These are phyloP conservation scores for Carpatolechia fugitivella DNA, from an alignment of 2,888 invertebrate species.

Conservation along the genomic window DNA sequence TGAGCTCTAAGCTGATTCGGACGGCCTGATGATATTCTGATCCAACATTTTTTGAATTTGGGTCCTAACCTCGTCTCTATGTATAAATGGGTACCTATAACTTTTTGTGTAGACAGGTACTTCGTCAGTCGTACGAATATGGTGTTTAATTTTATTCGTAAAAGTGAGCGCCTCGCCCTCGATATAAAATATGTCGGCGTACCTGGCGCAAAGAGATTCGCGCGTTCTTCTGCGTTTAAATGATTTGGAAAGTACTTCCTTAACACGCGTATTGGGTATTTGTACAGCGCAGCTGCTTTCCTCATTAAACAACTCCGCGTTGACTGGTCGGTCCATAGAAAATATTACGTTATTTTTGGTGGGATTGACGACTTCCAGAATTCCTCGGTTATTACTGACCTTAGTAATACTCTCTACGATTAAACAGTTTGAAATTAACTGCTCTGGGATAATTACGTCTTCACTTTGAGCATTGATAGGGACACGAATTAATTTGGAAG, in stretches of 20 bases:
- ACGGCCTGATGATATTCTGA: too few relatives aligned
- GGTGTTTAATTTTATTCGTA: too few relatives aligned
- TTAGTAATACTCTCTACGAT: background rate
- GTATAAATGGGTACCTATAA: too few relatives aligned
- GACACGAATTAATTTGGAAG: background rate
- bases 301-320: background rate
- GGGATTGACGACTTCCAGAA: background rate
- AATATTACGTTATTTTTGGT: background rate
- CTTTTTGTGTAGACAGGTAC: too few relatives aligned
- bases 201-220: background rate
- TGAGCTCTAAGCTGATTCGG: too few relatives aligned
- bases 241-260: too few relatives aligned
- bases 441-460: background rate
- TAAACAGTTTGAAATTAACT: background rate
- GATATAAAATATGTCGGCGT: too few relatives aligned
- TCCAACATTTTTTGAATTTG: too few relatives aligned
- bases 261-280: background rate
- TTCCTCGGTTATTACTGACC: background rate
- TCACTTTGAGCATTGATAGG: background rate
- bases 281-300: background rate
- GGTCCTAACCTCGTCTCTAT: too few relatives aligned
- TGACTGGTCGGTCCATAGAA: background rate
- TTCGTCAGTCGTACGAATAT: too few relatives aligned
- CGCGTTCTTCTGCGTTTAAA: constrained; percentile 1
- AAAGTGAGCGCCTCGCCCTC: too few relatives aligned